Evolutionary conservation across 2,888 invertebrate species (phyloP).

Genomic region (Napeogenes inachia): DNA sequence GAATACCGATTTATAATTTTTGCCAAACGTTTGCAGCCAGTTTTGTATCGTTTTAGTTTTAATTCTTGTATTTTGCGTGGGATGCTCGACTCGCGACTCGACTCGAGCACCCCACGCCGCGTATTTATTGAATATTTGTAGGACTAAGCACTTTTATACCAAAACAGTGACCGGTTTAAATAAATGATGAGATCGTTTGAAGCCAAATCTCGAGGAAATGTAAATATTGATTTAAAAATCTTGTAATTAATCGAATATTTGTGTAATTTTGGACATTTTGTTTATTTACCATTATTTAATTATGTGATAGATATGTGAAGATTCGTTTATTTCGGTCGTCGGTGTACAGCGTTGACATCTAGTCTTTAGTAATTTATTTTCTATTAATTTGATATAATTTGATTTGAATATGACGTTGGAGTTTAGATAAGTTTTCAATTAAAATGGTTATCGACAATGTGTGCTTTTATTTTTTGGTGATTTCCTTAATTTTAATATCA

Average conservation of each 20-base stretch:
- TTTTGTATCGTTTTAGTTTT: slow-evolving; percentile 41
- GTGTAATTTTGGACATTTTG: slow-evolving; percentile 13
- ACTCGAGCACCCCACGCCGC: background rate
- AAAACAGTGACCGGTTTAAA: slow-evolving; percentile 62
- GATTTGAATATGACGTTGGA: slow-evolving; percentile 58
- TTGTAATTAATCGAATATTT: background rate
- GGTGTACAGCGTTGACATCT: slow-evolving; percentile 62
- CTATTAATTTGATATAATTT: slow-evolving; percentile 42
- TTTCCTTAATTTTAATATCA: slow-evolving; percentile 9
- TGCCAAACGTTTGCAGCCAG: slow-evolving; percentile 65
- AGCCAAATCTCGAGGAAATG: slow-evolving; percentile 45
- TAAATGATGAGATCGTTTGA: slow-evolving; percentile 33
- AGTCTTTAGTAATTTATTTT: slow-evolving; percentile 72
- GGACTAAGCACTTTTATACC: slow-evolving; percentile 47
- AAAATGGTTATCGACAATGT: slow-evolving; percentile 59
- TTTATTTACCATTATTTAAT: slow-evolving; percentile 5
- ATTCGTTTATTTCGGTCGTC: slow-evolving; percentile 43
- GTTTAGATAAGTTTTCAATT: slow-evolving; percentile 69
- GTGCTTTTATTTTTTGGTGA: slow-evolving; percentile 32
- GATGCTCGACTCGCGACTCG: no score
- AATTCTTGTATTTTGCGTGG: slow-evolving; percentile 24
- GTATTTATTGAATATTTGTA: slow-evolving; percentile 30
- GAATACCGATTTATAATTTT: slow-evolving; percentile 44
- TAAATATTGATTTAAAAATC: background rate
- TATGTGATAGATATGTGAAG: slow-evolving; percentile 29